Evolutionary conservation across 2,113 vertebrate species (phyloP).

Genomic region (Dissostichus mawsoni): DNA sequence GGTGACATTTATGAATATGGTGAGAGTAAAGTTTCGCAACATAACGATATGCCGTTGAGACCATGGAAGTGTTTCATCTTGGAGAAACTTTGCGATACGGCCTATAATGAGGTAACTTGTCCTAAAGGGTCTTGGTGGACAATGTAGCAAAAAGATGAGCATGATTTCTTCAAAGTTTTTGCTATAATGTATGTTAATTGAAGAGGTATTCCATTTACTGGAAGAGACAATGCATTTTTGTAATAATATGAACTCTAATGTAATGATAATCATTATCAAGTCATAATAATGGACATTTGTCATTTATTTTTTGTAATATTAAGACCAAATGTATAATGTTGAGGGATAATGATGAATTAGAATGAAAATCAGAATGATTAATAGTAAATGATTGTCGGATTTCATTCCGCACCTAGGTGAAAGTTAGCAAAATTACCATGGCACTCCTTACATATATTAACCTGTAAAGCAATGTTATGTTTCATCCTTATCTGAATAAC

Average conservation of each 20-base stretch:
- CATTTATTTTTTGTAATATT: too few species aligned
- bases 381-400: background rate
- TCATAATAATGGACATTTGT: too few species aligned
- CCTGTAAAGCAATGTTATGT: background rate
- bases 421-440: background rate
- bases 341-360: too few species aligned
- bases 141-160: background rate
- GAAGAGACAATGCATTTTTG: background rate
- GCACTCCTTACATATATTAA: background rate
- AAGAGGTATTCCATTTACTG: background rate
- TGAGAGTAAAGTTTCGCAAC: background rate
- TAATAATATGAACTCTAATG: background rate
- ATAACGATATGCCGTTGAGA: background rate
- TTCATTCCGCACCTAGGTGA: background rate
- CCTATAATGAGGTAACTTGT: background rate
- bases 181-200: background rate
- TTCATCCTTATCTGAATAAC: background rate
- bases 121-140: background rate
- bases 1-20: slow-evolving; percentile 10
- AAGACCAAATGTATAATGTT: too few species aligned
- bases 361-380: background rate
- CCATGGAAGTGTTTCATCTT: background rate
- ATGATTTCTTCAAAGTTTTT: background rate
- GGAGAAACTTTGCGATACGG: background rate
- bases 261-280: background rate